phyloP scores from a whole-genome alignment of 2,113 vertebrate species.

The Cariama cristata region DNA sequence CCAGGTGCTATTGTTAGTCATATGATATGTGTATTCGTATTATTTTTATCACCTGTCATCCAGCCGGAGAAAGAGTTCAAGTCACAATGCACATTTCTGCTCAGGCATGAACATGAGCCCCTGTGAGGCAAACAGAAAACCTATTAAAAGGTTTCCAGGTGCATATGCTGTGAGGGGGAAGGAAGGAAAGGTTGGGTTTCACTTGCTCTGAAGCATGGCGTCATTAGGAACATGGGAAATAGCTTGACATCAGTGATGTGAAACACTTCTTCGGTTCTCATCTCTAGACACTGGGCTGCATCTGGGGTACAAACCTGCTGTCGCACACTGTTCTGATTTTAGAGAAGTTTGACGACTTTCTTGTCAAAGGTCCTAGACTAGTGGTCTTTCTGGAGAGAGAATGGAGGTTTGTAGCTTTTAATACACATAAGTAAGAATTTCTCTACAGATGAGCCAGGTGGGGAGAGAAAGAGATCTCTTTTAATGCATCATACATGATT shows the following conservation, averaged over 20 bases:
- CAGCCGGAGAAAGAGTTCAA: conserved; percentile 34
- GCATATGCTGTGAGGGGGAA: conserved; percentile 27
- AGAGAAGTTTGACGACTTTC: not conserved
- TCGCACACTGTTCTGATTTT: not conserved
- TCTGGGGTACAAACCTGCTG: not conserved
- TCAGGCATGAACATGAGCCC: conserved; percentile 56
- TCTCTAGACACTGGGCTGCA: not conserved
- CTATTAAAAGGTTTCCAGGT: conserved; percentile 65
- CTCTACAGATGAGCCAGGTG: not conserved
- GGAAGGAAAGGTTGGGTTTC: conserved; percentile 55
- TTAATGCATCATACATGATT: not conserved
- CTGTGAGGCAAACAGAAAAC: conserved; percentile 62
- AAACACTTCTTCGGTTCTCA: not conserved
- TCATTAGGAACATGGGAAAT: not conserved
- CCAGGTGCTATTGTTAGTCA: conserved; percentile 64
- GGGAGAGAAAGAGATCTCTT: not conserved
- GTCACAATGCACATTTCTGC: conserved; percentile 38
- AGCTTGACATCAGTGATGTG: not conserved
- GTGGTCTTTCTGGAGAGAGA: not conserved
- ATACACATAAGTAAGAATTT: not conserved
- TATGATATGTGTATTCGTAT: conserved; percentile 24
- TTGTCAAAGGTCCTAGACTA: not conserved
- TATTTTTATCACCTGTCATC: conserved; percentile 68
- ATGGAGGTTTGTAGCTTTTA: not conserved
- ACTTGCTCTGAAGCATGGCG: conserved; percentile 5